Evolutionary conservation across 2,888 invertebrate genomes (phyloP).

Genomic region (Dione vanillae): DNA sequence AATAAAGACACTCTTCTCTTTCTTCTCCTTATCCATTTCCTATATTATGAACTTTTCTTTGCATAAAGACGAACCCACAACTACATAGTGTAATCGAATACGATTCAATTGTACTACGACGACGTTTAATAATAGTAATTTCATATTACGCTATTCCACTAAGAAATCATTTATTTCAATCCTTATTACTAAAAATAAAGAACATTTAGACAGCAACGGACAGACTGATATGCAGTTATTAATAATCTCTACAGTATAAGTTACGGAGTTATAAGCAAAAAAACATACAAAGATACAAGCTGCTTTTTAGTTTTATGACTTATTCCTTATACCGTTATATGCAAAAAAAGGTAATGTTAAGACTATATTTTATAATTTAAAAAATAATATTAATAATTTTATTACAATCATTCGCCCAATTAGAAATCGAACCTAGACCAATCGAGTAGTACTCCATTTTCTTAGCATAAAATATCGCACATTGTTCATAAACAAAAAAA

Average conservation of each 20-base stretch:
- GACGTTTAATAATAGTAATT: background rate
- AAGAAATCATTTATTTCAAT: constrained; percentile 1
- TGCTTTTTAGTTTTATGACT: background rate
- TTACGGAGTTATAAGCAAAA: background rate
- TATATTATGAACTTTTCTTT: background rate
- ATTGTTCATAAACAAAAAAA: background rate
- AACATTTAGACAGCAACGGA: constrained; percentile 7
- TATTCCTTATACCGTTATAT: no score
- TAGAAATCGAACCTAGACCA: background rate
- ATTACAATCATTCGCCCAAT: no score
- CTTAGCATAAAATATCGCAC: no score
- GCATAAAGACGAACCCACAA: background rate
- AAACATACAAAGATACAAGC: background rate
- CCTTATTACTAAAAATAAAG: background rate
- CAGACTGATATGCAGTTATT: background rate
- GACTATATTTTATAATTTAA: no score
- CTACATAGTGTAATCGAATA: background rate
- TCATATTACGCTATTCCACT: background rate
- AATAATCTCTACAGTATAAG: background rate
- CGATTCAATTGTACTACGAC: background rate
- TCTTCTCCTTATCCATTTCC: background rate
- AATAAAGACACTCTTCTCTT: background rate
- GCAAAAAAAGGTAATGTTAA: no score
- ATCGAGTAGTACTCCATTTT: background rate
- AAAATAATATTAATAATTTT: no score